Conservation (phyloP, 2,888 invertebrate genomes). For the Trachelus iudaicus region DNA sequence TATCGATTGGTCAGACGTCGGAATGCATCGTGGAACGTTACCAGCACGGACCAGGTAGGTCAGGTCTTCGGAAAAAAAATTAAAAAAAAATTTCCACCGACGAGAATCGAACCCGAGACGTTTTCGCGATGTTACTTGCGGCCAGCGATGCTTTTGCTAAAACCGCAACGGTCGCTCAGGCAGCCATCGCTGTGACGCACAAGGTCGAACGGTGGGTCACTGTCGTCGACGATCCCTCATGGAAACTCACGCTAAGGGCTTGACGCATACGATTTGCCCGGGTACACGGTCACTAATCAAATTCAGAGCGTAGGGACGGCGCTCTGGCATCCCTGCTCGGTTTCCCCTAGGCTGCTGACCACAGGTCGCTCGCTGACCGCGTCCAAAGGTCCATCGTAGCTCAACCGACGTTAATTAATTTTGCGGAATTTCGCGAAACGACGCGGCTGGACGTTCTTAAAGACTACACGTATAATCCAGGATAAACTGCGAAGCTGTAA, state of each 20-base stretch:
- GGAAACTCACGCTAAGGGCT: conserved; percentile 20
- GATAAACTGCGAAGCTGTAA: background rate
- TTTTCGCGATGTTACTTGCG: background rate
- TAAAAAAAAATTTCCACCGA: background rate
- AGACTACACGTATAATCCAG: background rate
- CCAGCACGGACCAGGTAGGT: background rate
- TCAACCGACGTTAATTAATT: conserved; percentile 41
- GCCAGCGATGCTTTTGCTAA: background rate
- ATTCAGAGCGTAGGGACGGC: conserved; percentile 34
- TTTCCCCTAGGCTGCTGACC: conserved; percentile 28
- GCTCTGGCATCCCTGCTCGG: conserved; percentile 33
- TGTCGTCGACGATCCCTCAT: background rate
- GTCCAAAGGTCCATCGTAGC: conserved; percentile 7
- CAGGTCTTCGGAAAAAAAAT: background rate
- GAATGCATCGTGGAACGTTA: background rate
- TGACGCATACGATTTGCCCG: conserved; percentile 1
- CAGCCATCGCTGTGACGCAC: background rate
- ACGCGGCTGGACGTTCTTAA: background rate
- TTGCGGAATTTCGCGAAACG: background rate
- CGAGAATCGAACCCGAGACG: background rate
- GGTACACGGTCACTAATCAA: conserved; percentile 37
- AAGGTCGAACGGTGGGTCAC: background rate
- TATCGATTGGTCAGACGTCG: background rate
- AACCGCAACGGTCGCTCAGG: background rate
- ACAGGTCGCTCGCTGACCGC: background rate